A percentile compares a stretch with the other conserved stretches of the same genome.
Conservation (phyloP, 2,113 vertebrate genomes). For the Bubalus kerabau region DNA sequence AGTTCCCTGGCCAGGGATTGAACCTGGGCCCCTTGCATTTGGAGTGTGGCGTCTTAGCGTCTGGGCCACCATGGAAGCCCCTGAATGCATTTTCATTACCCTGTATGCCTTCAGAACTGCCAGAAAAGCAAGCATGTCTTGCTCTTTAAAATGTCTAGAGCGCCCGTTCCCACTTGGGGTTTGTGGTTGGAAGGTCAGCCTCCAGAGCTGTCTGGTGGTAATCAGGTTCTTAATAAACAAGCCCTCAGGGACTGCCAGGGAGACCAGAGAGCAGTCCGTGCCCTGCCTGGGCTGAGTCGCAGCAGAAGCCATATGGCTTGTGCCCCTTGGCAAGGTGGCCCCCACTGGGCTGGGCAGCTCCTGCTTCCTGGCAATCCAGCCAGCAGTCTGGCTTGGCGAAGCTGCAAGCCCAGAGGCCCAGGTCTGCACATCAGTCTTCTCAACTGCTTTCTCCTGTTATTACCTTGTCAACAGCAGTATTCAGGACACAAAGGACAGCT, state of each 20-base stretch:
- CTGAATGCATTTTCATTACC: neutral
- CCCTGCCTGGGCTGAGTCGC: neutral
- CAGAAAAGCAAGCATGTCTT: neutral
- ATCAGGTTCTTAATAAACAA: neutral
- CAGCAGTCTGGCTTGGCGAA: rapidly evolving
- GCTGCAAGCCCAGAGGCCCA: neutral
- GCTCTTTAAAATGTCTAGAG: neutral
- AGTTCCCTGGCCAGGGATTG: neutral
- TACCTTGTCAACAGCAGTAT: constrained; percentile 21
- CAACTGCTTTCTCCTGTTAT: neutral
- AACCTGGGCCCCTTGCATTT: neutral
- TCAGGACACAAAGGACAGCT: constrained; percentile 28
- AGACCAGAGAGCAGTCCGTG: neutral
- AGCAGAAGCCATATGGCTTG: neutral
- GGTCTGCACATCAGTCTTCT: neutral
- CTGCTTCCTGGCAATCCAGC: neutral
- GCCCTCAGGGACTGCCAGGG: neutral
- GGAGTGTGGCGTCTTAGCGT: neutral
- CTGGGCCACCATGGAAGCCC: neutral
- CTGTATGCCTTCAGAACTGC: neutral
- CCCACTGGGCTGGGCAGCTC: neutral
- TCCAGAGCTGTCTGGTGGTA: neutral
- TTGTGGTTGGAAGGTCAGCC: constrained; percentile 44
- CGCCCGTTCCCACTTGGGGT: neutral
- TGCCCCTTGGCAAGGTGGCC: neutral